Percentiles rank a stretch among this genome's conserved stretches.
Conservation (phyloP, 1,140 invertebrate species). For the Tenebrio molitor region DNA sequence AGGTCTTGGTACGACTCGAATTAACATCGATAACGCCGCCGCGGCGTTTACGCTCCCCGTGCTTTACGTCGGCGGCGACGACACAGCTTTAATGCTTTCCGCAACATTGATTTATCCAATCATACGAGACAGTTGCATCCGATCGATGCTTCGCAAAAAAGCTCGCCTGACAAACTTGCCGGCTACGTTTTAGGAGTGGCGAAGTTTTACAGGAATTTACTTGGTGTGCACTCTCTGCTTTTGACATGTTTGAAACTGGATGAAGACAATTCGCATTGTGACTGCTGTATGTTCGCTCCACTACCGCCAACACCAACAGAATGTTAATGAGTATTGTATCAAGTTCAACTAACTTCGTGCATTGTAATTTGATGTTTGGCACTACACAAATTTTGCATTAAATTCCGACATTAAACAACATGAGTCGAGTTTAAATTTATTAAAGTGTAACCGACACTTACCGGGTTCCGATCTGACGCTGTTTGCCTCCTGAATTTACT, state of each 20-base stretch:
- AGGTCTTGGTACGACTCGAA: conserved; percentile 4
- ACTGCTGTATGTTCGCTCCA: conserved; percentile 12
- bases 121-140: conserved; percentile 26
- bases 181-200: too few relatives aligned
- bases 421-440: conserved; percentile 21
- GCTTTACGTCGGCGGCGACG: conserved; percentile 18
- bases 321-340: conserved; percentile 36
- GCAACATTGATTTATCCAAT: conserved; percentile 36
- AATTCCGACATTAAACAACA: conserved; percentile 11
- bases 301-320: conserved; percentile 30
- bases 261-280: conserved; percentile 35
- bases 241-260: conserved; percentile 36
- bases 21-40: conserved; percentile 20
- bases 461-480: conserved; percentile 18
- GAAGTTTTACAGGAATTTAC: conserved; percentile 24
- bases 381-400: conserved; percentile 34
- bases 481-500: conserved; percentile 4
- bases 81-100: conserved; percentile 25
- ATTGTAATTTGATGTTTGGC: conserved; percentile 36
- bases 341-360: conserved; percentile 31
- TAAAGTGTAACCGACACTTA: conserved; percentile 6
- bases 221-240: conserved; percentile 11
- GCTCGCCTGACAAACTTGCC: not conserved
- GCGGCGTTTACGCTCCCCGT: conserved; percentile 1
- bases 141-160: too few relatives aligned